Evolutionary conservation across 2,888 invertebrate species (phyloP), one percentile per base, ranked within the genome.

Genomic region (Xestobium rufovillosum): DNA sequence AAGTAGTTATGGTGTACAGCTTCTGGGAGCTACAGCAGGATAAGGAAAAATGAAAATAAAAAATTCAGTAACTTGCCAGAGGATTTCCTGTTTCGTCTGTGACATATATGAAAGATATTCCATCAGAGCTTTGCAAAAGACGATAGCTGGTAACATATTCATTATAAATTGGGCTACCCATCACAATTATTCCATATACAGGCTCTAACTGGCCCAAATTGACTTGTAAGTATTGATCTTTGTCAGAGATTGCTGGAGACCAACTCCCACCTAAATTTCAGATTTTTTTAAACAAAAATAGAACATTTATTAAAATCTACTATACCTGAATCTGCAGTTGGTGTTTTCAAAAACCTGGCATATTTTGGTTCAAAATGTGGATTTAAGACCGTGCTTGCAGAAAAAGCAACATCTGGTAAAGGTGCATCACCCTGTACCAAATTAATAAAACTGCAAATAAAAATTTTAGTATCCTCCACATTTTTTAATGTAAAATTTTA

Each of bases 131-230:
- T 53, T 83, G 82, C 45, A 80, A 55, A 3, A 86, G 69, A 53
- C 77, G 74, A 54, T 83, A 90, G 50, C 83, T 80, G 11, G 84
- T 86, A 26, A 90, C 83, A 60, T 78, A 86, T 53, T 83, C 76
- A 46, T 81, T 72, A 40, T 74, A 74, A 2, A 73, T 53, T 0
- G 79, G 76, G 57, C 76, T 80, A 12, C 89, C 89, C 52, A 80
- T 80, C 45, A 86, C 61, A 6, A 76, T 63, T 1, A 88, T 69
- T 0, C 87, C 90, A 55, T 84, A 86, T 11, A 91, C 60, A 0
- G 83, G 78, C 52, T 79, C 76, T 2, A 73, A 68, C 4, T 67
- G 66, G 0, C 75, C 74, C 26, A 90, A 67, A 50, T 63, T 49
- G 1, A 65, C 52, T 62, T 84, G 76, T 41, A 88, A 64, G 66